Conservation (phyloP, 1,140 invertebrate genomes). For the Calycopis cecrops region DNA sequence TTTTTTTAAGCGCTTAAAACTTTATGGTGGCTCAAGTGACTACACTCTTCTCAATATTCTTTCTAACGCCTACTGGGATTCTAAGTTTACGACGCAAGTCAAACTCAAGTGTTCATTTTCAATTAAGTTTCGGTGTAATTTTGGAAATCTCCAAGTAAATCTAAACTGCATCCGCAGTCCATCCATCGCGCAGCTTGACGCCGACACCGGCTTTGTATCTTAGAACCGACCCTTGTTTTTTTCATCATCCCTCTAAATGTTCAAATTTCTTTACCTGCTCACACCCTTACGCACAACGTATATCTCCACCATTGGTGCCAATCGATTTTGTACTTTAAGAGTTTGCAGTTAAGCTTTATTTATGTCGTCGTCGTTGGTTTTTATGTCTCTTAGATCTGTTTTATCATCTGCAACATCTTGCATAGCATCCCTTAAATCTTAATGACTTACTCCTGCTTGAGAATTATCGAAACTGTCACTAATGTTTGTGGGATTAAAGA, state of each 20-base stretch:
- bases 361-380: conserved; percentile 10
- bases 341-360: conserved; percentile 11
- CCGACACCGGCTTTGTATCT: conserved; percentile 65
- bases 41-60: too few relatives aligned
- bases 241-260: conserved; percentile 68
- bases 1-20: too few relatives aligned
- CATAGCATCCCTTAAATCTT: conserved; percentile 59
- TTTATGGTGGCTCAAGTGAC: too few relatives aligned
- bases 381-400: conserved; percentile 33
- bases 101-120: conserved; percentile 51
- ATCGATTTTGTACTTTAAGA: conserved; percentile 31
- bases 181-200: conserved; percentile 66
- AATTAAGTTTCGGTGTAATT: conserved; percentile 61
- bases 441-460: conserved; percentile 51
- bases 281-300: conserved; percentile 25
- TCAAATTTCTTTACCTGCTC: conserved; percentile 72
- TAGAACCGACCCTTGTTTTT: conserved; percentile 69
- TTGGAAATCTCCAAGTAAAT: conserved; percentile 58
- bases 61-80: too few relatives aligned
- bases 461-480: conserved; percentile 33
- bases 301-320: conserved; percentile 17
- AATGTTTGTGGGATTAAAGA: conserved; percentile 7
- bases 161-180: conserved; percentile 65
- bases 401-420: conserved; percentile 58
- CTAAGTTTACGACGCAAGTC: background rate